Evolutionary conservation across 2,113 vertebrate genomes (phyloP).

Genomic region (Corythornis cristatus): DNA sequence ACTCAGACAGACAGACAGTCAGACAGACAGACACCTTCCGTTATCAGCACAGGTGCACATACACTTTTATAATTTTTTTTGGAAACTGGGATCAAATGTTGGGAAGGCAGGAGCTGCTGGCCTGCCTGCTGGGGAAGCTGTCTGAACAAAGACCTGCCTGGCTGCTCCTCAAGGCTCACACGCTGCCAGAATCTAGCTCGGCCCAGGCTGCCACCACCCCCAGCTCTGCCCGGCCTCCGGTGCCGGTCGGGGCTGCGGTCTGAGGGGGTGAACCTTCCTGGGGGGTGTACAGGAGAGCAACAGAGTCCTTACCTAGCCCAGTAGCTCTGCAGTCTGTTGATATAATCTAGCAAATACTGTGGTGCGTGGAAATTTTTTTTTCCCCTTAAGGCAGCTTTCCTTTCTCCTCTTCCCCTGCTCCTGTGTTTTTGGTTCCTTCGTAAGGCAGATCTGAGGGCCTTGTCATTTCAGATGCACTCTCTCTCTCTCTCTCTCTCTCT

Average conservation of each 20-base stretch:
- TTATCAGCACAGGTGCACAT: background rate
- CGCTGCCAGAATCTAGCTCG: slow-evolving; percentile 10
- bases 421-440: slow-evolving; percentile 37
- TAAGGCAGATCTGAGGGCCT: slow-evolving; percentile 59
- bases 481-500: slow-evolving; percentile 31
- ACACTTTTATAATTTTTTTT: background rate
- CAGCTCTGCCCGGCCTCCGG: background rate
- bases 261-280: background rate
- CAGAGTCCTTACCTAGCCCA: slow-evolving; percentile 47
- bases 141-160: background rate
- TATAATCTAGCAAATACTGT: slow-evolving; percentile 54
- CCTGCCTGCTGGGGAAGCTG: background rate
- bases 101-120: slow-evolving; percentile 3
- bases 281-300: slow-evolving; percentile 19
- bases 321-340: slow-evolving; percentile 43
- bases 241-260: background rate
- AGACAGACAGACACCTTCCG: background rate
- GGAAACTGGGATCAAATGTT: slow-evolving; percentile 33
- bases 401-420: slow-evolving; percentile 56
- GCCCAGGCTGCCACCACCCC: background rate
- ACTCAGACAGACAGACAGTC: background rate
- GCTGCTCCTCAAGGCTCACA: background rate
- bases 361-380: slow-evolving; percentile 51
- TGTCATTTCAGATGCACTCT: slow-evolving; percentile 59
- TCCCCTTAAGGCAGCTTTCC: slow-evolving; percentile 69